These are phyloP conservation scores for Parazoanthus darwini DNA, from an alignment of 92 coral and sea anemone genomes.

Conservation along the genomic window DNA sequence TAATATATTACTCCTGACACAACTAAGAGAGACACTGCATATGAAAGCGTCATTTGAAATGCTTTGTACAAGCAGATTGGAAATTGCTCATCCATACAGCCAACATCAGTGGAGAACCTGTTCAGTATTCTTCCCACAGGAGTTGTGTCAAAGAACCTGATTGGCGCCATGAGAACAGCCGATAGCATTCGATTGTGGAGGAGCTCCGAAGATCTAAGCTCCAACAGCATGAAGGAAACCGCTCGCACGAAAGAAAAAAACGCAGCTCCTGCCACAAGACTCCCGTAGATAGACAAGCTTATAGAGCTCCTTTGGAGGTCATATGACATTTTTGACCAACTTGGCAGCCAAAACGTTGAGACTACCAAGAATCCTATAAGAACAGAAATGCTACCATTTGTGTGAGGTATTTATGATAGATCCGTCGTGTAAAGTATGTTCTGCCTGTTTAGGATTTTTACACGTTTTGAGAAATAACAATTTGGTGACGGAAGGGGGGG, in stretches of 20 bases:
- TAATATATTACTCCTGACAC: constrained; percentile 15
- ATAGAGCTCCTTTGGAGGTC: background rate
- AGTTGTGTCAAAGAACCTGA: constrained; percentile 31
- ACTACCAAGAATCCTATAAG: background rate
- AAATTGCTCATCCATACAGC: constrained; percentile 24
- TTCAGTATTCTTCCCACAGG: constrained; percentile 30
- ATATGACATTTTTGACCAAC: constrained; percentile 4
- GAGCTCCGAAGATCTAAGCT: constrained; percentile 27
- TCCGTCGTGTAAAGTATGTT: background rate
- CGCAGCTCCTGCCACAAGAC: constrained; percentile 12
- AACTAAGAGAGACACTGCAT: constrained; percentile 5
- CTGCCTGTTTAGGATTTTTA: too few species aligned
- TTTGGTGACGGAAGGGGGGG: too few species aligned
- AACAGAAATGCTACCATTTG: background rate
- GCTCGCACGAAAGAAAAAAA: constrained; percentile 15
- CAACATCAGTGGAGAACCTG: constrained; percentile 37
- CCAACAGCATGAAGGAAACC: background rate
- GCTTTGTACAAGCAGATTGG: constrained; percentile 15
- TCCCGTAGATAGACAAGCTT: constrained; percentile 19
- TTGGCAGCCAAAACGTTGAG: constrained; percentile 19
- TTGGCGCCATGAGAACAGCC: constrained; percentile 29
- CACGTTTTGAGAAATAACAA: too few species aligned
- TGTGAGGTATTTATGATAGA: background rate
- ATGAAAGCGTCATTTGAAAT: constrained; percentile 16
- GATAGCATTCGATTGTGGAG: constrained; percentile 35